Conservation (phyloP, 2,888 invertebrate species). For the Euzetes globulus region DNA sequence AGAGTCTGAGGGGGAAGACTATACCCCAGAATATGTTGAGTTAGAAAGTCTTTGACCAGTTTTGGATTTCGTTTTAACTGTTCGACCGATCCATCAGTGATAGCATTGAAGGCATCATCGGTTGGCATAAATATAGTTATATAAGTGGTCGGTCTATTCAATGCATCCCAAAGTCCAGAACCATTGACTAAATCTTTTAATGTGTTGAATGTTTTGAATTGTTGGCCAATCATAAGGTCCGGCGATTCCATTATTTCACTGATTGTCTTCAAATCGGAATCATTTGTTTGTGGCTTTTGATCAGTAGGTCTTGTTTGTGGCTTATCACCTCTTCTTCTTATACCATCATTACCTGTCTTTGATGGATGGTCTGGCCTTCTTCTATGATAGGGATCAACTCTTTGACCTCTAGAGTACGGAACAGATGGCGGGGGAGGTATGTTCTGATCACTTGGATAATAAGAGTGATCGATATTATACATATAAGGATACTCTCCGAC, state of each 20-base stretch:
- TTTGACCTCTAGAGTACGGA: background rate
- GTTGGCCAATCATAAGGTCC: constrained; percentile 37
- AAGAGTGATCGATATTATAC: background rate
- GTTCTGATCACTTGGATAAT: background rate
- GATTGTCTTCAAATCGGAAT: constrained; percentile 27
- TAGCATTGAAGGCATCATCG: constrained; percentile 39
- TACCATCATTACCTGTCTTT: background rate
- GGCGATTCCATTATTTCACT: constrained; percentile 40
- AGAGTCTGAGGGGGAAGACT: constrained; percentile 23
- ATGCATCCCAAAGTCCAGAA: constrained; percentile 37
- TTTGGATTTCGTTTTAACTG: constrained; percentile 28
- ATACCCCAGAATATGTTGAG: constrained; percentile 22
- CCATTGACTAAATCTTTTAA: constrained; percentile 38
- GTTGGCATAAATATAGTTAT: constrained; percentile 41
- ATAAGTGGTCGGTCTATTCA: constrained; percentile 32
- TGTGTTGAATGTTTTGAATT: constrained; percentile 37
- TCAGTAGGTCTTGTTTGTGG: background rate
- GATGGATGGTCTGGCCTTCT: background rate
- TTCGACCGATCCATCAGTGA: constrained; percentile 38
- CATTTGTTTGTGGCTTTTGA: no score
- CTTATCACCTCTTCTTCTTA: background rate
- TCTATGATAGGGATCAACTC: background rate
- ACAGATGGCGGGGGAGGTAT: background rate
- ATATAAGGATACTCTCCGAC: background rate
- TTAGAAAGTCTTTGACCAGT: constrained; percentile 20